Evolutionary conservation across 2,797 vertebrate genomes (phyloP).

Genomic region (Cygnus olor): DNA sequence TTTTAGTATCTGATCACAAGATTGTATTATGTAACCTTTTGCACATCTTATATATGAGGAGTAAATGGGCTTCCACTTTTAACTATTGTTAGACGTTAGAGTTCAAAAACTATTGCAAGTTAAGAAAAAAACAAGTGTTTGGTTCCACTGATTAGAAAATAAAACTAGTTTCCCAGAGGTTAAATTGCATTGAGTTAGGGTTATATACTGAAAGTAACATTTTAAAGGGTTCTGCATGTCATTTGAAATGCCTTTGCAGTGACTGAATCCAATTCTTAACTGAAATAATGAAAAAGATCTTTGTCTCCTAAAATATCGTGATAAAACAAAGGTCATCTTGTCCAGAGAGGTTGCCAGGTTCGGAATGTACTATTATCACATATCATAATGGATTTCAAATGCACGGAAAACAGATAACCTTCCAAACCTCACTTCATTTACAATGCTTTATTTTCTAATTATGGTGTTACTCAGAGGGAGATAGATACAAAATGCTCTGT

Average conservation of each 20-base stretch:
- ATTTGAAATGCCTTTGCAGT: neutral
- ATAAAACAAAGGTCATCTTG: neutral
- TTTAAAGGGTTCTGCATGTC: neutral
- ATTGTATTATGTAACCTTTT: neutral
- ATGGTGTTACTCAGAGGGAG: neutral
- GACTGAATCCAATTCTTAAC: neutral
- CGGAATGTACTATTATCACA: neutral
- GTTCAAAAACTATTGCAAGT: neutral
- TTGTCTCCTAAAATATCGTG: constrained; percentile 16
- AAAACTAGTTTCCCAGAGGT: neutral
- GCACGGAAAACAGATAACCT: neutral
- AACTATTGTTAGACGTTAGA: neutral
- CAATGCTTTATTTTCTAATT: neutral
- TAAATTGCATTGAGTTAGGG: neutral
- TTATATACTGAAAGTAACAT: neutral
- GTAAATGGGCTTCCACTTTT: neutral
- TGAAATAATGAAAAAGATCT: neutral
- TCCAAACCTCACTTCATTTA: neutral
- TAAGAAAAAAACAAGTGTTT: neutral
- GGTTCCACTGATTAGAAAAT: neutral
- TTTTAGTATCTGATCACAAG: neutral
- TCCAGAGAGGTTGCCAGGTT: neutral
- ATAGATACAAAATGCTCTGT: neutral
- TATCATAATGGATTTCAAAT: neutral
- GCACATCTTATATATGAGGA: neutral